Base-by-base conservation (phyloP, 1,140 invertebrate species). In the Pachypsylla venusta region DNA sequence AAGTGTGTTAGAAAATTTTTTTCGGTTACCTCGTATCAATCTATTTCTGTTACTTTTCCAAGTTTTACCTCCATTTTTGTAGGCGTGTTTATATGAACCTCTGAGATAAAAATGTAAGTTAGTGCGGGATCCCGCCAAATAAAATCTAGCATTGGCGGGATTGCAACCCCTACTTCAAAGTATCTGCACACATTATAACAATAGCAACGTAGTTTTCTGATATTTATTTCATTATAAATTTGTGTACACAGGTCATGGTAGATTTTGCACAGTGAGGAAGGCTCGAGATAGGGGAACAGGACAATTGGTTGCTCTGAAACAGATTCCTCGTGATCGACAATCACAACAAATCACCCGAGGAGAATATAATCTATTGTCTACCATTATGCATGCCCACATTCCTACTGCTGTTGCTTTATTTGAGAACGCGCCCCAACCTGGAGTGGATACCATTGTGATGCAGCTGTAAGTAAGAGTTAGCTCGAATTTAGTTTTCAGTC, bases 241-340 rank as follows among this genome's bases (percentile, higher is more conserved):
- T 35, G 7, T 35, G 7, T 35, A 1, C 81, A 13, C 57, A 60
- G 60, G 80, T 19, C 78, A 81, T 61, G 87, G 85, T 4, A 70
- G 84, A 61, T 83, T 80, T 48, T 78, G 80, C 0, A 65, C 79
- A 1, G 81, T 85, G 0, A 70, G 78, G 3, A 71, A 77, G 14
- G 83, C 81, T 0, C 74, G 78, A 55, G 82, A 85, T 64, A 74
- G 79, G 19, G 82, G 81, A 14, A 87, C 83, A 2, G 82, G 82
- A 2, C 80, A 83, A 58, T 78, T 85, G 64, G 80, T 89, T 1
- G 86, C 85, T 0, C 73, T 87, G 1, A 90, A 90, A 67, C 84
- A 85, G 72, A 80, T 84, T 3, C 75, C 76, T n/a, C 70, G 75
- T 10, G 73, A 77, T 69, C 76, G 79, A 67, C 73, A 80, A 62